Evolutionary conservation across 2,888 invertebrate species (phyloP), one percentile per base, ranked within the genome.

Genomic region (Sarcophaga rosellei): DNA sequence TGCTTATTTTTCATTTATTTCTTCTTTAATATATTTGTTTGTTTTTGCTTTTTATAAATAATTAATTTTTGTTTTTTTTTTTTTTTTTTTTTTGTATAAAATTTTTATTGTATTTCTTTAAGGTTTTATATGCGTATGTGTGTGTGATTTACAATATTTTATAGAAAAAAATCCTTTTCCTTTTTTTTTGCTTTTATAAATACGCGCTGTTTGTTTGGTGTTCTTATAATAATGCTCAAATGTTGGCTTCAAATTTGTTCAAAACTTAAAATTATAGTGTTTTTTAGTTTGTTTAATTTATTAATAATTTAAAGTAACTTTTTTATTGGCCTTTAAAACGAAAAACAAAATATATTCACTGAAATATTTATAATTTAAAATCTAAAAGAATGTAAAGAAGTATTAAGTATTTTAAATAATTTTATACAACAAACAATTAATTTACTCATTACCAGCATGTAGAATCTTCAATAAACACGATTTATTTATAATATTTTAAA

Each of bases 161-260:
- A 15, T 15, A 17, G 53, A 53, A 53, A 17, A 53, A 53, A 53
- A 53, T 53, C 53, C 53, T 78, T 25, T 82, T 79, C 68, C 79
- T 78, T 85, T 86, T 84, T 81, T 78, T 85, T 86, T 84, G 74
- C 17, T 4, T 15, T 53, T 15, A 53, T 53, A 53, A 53, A 53
- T 53, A 53, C 4, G 17, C 53, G 15, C 12, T 15, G 17, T 53
- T 53, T 47, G 4, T 53, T 15, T 53, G 53, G 4, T 53, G 53
- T 35, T 35, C 35, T 53, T 53, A 53, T 53, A 53, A 5, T 17
- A 53, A 53, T 17, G 17, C 53, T 17, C 5, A 15, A 53, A 35
- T 8, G 8, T 35, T 35, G 35, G 35, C 35, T 35, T 35, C 35
- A 35, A 35, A 35, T 35, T 35, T 35, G 35, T 35, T 35, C 2